Base-by-base conservation (phyloP, 2,113 vertebrate species). In the Chrysemys picta region DNA sequence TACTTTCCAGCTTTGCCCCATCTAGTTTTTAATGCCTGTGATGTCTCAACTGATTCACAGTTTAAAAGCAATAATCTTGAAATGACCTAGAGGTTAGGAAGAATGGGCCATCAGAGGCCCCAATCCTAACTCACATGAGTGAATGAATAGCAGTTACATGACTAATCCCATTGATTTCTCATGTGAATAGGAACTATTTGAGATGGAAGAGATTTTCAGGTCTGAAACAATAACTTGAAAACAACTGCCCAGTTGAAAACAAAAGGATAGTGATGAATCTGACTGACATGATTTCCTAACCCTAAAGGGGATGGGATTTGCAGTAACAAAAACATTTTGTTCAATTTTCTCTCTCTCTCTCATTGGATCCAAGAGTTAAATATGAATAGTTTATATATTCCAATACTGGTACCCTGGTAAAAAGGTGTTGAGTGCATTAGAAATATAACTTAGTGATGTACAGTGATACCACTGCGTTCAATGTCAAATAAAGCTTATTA, bases 41-140 rank as follows among this genome's bases (percentile, higher is more conserved):
- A 78, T 27, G 1, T 79, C 82, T 89, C 92, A 93, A 91, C 82
- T 50, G 6, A 2, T 62, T 85, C 82, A 65, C 81, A 97, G 78
- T 96, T 92, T 93, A 86, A 95, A 91, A 93, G 72, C 50, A 90
- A 85, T 80, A 88, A 84, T 35, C 52, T 96, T 95, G 84, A 94
- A 95, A 91, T 86, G 93, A 93, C 83, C 38, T 35, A 7, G 12
- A 86, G 75, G 59, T 94, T 92, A 90, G 92, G 45, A 88, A 72
- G 2, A 93, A 42, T 13, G 59, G 54, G 10, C 3, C 45, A 10
- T 8, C 35, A 69, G 17, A 65, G 62, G 35, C 65, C 17, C 65
- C 65, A 72, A 3, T 38, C n/a, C 17, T 72, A n/a, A 38, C 65
- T 10, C 19, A n/a, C 17, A n/a, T n/a, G 35, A 69, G 16, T n/a